Evolutionary conservation across 2,888 invertebrate genomes (phyloP).

Genomic region (Luperina nickerlii): DNA sequence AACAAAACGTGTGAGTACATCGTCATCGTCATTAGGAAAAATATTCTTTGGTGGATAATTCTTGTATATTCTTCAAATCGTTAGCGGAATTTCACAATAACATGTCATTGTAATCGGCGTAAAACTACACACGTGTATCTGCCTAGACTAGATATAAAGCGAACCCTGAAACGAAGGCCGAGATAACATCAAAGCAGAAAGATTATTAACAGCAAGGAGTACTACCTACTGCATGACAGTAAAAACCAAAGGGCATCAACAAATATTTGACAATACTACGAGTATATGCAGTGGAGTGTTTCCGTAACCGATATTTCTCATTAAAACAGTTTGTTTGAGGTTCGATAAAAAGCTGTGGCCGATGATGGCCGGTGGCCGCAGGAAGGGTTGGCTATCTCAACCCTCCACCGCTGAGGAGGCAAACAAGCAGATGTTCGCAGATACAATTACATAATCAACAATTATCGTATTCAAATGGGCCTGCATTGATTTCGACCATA

Average conservation of each 20-base stretch:
- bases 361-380: conserved; percentile 82
- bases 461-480: conserved; percentile 86
- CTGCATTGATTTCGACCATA: conserved; percentile 73
- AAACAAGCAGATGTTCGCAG: conserved; percentile 87
- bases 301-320: conserved; percentile 90
- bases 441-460: conserved; percentile 89
- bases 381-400: conserved; percentile 83
- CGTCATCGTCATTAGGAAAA: background rate
- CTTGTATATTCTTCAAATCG: background rate
- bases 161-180: conserved; percentile 64
- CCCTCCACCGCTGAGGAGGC: conserved; percentile 76
- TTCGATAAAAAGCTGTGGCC: conserved; percentile 86
- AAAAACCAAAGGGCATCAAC: conserved; percentile 73
- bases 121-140: conserved; percentile 49
- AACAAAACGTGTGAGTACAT: background rate
- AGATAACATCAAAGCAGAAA: conserved; percentile 64
- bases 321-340: conserved; percentile 85
- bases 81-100: conserved; percentile 1
- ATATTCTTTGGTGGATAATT: background rate
- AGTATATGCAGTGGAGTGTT: conserved; percentile 83
- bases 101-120: conserved; percentile 32
- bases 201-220: conserved; percentile 60
- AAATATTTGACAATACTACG: conserved; percentile 85
- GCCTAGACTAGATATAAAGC: conserved; percentile 49
- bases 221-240: conserved; percentile 42